These are phyloP conservation scores for Clytia hemisphaerica DNA, from an alignment of 30 jellyfish, hydroid and myxozoan genomes.

Conservation along the genomic window DNA sequence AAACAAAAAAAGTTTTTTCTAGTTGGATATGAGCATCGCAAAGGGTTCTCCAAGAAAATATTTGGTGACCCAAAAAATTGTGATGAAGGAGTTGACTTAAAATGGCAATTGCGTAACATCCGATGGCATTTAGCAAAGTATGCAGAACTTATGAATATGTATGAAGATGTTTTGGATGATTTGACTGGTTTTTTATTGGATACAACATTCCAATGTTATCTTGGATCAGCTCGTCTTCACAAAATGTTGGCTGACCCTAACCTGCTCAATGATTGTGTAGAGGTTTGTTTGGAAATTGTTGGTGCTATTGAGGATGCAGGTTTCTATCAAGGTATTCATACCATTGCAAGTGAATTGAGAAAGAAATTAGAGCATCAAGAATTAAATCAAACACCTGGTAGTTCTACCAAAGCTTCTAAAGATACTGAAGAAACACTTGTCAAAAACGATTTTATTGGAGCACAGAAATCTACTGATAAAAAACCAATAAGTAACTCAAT, in stretches of 20 bases:
- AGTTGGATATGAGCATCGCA: not conserved
- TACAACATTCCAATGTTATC: not conserved
- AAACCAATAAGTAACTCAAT: no score
- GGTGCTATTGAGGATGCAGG: constrained; percentile 16
- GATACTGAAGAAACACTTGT: no score
- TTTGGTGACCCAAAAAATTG: constrained; percentile 9
- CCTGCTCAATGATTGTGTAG: not conserved
- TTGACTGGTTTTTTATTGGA: constrained; percentile 16
- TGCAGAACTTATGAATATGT: constrained; percentile 11
- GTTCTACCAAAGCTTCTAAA: no score
- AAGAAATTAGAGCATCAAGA: no score
- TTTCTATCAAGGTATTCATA: not conserved
- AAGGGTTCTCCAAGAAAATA: not conserved
- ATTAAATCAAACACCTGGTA: no score
- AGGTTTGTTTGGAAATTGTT: constrained; percentile 17
- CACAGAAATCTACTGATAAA: no score
- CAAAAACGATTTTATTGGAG: no score
- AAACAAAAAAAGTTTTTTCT: constrained; percentile 1
- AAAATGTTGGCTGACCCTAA: not conserved
- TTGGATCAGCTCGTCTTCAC: not conserved
- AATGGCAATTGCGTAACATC: constrained; percentile 9
- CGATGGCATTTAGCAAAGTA: constrained; percentile 23
- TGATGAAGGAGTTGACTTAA: constrained; percentile 3
- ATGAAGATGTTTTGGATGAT: constrained; percentile 30
- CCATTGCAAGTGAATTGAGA: no score